Evolutionary conservation across 1,140 invertebrate genomes (phyloP).

Genomic region (Episyrphus balteatus): DNA sequence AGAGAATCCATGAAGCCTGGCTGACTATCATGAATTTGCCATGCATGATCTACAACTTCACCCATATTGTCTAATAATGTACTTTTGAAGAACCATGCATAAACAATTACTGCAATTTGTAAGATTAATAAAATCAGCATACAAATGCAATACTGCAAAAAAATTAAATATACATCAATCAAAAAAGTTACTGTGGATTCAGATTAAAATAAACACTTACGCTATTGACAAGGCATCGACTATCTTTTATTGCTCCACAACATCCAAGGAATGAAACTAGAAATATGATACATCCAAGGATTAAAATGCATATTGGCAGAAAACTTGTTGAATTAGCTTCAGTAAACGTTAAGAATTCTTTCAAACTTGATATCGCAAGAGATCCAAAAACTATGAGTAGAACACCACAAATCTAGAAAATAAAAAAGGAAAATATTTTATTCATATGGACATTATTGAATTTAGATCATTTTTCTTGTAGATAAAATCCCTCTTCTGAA

Average conservation of each 20-base stretch:
- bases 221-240: conserved; percentile 61
- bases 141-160: conserved; percentile 50
- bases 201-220: no score
- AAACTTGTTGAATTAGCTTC: conserved; percentile 19
- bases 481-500: no score
- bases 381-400: conserved; percentile 45
- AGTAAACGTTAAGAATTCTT: neutral
- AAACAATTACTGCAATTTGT: conserved; percentile 49
- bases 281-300: conserved; percentile 58
- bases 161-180: conserved; percentile 2
- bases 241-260: conserved; percentile 66
- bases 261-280: conserved; percentile 68
- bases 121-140: conserved; percentile 49
- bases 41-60: conserved; percentile 34
- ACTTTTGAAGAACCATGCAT: conserved; percentile 42
- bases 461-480: no score
- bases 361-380: conserved; percentile 5
- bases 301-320: conserved; percentile 49
- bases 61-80: conserved; percentile 37
- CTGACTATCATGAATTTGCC: conserved; percentile 20
- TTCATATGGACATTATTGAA: no score
- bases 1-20: conserved; percentile 14
- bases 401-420: conserved; percentile 48
- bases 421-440: conserved; percentile 3
- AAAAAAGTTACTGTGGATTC: no score